Conservation (phyloP, 2,113 vertebrate species). For the Passer domesticus region DNA sequence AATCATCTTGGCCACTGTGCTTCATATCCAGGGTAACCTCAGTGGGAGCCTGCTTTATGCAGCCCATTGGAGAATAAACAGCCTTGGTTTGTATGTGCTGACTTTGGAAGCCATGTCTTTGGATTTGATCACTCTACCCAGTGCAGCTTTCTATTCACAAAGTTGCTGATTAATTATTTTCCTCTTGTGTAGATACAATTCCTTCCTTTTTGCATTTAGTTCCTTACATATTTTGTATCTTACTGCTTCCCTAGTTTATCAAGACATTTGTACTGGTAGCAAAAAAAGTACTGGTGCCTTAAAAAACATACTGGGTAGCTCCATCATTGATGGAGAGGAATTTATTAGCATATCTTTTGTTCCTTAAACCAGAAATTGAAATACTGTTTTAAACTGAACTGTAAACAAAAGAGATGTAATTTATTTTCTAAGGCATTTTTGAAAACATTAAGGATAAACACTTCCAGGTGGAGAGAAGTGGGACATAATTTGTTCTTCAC, state of each 20-base stretch:
- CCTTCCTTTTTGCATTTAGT: not conserved
- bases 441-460: not conserved
- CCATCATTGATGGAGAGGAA: not conserved
- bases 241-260: not conserved
- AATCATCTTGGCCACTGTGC: not conserved
- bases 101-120: not conserved
- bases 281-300: not conserved
- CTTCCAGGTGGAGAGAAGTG: not conserved
- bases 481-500: not conserved
- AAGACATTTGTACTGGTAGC: not conserved
- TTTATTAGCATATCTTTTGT: not conserved
- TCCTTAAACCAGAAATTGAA: not conserved
- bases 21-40: not conserved
- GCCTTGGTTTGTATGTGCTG: not conserved
- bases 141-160: not conserved
- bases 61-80: not conserved
- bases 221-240: not conserved
- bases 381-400: not conserved
- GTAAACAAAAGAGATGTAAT: not conserved
- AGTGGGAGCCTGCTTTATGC: not conserved
- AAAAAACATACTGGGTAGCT: not conserved
- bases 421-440: not conserved
- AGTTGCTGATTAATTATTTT: not conserved
- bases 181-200: not conserved
- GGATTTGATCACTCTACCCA: not conserved